A percentile compares a stretch with the other conserved stretches of the same genome.
Conservation (phyloP, 2,113 vertebrate species). For the Seriola rivoliana region DNA sequence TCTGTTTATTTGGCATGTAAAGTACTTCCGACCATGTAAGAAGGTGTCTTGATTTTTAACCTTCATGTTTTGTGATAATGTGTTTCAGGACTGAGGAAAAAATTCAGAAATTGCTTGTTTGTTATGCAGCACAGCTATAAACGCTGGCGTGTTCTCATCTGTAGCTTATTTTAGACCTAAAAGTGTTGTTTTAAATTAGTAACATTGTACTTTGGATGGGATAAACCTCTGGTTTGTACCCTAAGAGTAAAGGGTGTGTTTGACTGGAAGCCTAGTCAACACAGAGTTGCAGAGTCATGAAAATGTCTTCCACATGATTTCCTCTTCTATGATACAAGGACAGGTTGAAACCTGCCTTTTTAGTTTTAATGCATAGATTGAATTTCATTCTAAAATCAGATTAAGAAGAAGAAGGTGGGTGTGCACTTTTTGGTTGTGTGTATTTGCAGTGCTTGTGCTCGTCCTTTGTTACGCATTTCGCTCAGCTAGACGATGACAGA, state of each 20-base stretch:
- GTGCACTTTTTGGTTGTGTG: background rate
- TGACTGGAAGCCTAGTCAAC: background rate
- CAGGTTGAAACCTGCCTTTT: constrained; percentile 35
- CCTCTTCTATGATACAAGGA: background rate
- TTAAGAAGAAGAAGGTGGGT: constrained; percentile 8
- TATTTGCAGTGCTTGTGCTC: background rate
- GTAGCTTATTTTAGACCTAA: background rate
- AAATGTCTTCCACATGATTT: constrained; percentile 22
- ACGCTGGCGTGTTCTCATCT: background rate
- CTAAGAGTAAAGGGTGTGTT: background rate
- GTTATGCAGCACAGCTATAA: background rate
- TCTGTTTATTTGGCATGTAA: background rate
- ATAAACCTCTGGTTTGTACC: background rate
- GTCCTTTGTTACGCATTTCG: constrained; percentile 10
- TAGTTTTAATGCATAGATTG: constrained; percentile 18
- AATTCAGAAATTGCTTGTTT: background rate
- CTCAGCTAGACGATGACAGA: background rate
- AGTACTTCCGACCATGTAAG: background rate
- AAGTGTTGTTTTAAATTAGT: background rate
- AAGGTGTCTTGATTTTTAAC: background rate
- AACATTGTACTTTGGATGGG: background rate
- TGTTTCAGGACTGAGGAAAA: background rate
- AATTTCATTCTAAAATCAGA: constrained; percentile 40
- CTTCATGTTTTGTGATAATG: background rate
- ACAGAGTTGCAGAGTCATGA: constrained; percentile 21